Conservation (phyloP, 2,797 vertebrate genomes). For the Pipistrellus nathusii region DNA sequence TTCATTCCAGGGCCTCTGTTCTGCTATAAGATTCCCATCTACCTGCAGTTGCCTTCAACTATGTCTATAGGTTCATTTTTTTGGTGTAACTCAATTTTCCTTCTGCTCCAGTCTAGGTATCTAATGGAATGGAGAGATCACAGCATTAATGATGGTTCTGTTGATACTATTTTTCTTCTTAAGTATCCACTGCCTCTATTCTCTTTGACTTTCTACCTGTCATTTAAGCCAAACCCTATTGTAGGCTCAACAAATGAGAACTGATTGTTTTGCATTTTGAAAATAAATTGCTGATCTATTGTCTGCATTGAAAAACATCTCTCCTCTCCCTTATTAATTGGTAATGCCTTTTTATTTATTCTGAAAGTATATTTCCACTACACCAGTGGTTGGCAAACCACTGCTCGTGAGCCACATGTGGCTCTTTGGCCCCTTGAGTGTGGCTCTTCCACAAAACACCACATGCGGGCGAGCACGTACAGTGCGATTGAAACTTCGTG, state of each 20-base stretch:
- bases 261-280: conserved; percentile 28
- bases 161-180: neutral
- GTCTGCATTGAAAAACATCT: neutral
- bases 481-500: no score
- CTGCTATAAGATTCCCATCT: conserved; percentile 26
- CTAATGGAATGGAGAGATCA: neutral
- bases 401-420: no score
- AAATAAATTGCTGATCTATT: neutral
- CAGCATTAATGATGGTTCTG: neutral
- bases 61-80: neutral
- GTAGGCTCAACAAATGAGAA: neutral
- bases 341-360: conserved; percentile 10
- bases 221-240: conserved; percentile 1
- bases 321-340: neutral
- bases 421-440: no score
- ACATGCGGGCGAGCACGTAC: no score
- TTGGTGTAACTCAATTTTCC: neutral
- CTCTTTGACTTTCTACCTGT: neutral
- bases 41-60: neutral
- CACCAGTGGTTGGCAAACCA: no score
- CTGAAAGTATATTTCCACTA: neutral
- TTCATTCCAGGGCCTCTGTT: neutral
- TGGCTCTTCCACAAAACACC: no score
- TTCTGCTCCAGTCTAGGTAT: neutral
- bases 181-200: neutral